Percentiles rank a stretch among this genome's conserved stretches.
These are phyloP conservation scores for Scaptomyza reducta DNA, from an alignment of 2,888 invertebrate genomes.

Conservation along the genomic window DNA sequence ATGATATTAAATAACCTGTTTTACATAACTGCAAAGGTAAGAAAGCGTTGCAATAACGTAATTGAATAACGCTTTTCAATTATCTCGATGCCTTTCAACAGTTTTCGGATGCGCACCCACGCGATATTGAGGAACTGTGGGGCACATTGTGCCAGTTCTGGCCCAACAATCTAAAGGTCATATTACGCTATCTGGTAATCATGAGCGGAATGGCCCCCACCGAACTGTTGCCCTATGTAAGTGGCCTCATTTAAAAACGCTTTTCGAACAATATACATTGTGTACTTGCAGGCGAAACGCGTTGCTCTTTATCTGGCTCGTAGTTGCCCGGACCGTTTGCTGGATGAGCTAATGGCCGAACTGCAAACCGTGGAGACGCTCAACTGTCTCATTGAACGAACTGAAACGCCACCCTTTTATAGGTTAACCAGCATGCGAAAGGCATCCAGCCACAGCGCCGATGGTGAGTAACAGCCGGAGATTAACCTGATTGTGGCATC, in stretches of 20 bases:
- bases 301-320: constrained; percentile 96
- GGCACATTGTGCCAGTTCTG: constrained; percentile 97
- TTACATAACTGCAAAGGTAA: constrained; percentile 97
- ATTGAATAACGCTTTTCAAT: constrained; percentile 3
- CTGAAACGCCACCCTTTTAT: constrained; percentile 99
- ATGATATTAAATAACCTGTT: constrained; percentile 99
- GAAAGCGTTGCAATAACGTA: constrained; percentile 22
- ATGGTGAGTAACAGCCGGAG: constrained; percentile 83
- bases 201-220: constrained; percentile 98
- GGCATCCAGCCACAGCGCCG: constrained; percentile 91
- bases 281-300: constrained; percentile 92
- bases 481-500: neutral
- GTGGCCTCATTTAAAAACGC: constrained; percentile 80
- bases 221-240: constrained; percentile 95
- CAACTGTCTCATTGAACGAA: constrained; percentile 97
- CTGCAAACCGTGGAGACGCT: constrained; percentile 98
- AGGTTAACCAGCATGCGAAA: constrained; percentile 96
- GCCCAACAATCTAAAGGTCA: constrained; percentile 98
- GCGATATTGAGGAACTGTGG: constrained; percentile 98
- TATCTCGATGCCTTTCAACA: constrained; percentile 80
- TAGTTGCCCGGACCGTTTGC: constrained; percentile 94
- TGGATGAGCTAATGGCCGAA: constrained; percentile 99
- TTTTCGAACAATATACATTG: constrained; percentile 1
- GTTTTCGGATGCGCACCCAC: constrained; percentile 98
- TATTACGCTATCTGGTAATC: constrained; percentile 97